Evolutionary conservation across 2,113 vertebrate genomes (phyloP).

Genomic region (Bothrops jararaca): DNA sequence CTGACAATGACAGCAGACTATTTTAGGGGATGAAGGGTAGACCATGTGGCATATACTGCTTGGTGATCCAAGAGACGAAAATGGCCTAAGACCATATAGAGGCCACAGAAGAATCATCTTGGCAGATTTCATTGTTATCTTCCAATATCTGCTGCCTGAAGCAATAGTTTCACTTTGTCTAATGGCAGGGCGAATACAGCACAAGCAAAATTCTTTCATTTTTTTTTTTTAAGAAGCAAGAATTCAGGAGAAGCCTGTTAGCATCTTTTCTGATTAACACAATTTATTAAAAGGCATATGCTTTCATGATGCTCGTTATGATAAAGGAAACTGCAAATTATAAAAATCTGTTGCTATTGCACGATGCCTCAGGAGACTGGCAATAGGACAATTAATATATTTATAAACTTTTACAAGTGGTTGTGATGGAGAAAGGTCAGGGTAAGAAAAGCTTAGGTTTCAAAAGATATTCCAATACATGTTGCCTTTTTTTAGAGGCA

Average conservation of each 20-base stretch:
- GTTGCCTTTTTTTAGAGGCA: background rate
- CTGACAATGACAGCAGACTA: background rate
- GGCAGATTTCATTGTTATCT: background rate
- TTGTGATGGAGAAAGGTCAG: background rate
- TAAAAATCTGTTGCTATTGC: background rate
- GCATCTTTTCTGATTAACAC: background rate
- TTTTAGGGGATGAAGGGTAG: background rate
- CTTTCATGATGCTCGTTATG: background rate
- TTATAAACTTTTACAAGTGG: background rate
- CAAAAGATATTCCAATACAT: background rate
- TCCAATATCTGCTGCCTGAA: background rate
- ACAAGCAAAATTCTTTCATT: background rate
- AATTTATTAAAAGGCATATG: background rate
- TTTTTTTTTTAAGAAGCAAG: background rate
- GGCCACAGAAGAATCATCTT: background rate
- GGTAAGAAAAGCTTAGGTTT: background rate
- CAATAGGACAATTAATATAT: background rate
- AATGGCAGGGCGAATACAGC: background rate
- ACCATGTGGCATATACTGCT: background rate
- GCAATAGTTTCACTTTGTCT: background rate
- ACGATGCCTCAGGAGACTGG: background rate
- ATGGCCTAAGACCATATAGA: background rate
- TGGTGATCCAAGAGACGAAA: background rate
- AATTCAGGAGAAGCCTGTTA: background rate
- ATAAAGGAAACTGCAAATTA: background rate